Conservation (phyloP, 2,888 invertebrate genomes). For the Pyrgus malvae region DNA sequence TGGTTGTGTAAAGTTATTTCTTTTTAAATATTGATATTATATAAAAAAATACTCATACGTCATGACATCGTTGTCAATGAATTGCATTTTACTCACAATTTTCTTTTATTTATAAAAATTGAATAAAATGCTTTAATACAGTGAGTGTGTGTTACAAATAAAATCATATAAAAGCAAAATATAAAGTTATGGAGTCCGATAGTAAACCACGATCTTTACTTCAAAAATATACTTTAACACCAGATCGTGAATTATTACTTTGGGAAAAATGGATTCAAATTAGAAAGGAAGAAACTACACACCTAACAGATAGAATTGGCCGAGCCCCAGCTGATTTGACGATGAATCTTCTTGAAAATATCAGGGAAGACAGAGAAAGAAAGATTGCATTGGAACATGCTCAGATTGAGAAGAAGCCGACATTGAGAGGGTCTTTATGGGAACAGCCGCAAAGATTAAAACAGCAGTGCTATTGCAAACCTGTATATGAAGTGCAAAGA, state of each 20-base stretch:
- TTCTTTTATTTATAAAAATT: no score
- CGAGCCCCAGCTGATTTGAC: conserved; percentile 57
- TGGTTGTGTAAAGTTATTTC: no score
- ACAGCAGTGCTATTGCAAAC: conserved; percentile 54
- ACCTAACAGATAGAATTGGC: conserved; percentile 45
- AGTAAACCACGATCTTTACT: conserved; percentile 21
- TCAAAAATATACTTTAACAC: conserved; percentile 40
- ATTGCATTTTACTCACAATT: no score
- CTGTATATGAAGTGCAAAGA: conserved; percentile 60
- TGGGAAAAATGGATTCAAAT: conserved; percentile 73
- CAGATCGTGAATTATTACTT: conserved; percentile 55
- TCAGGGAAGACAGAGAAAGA: conserved; percentile 59
- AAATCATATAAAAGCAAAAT: no score
- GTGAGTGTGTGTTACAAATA: conserved; percentile 12
- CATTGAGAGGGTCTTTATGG: conserved; percentile 54
- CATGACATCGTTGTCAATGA: no score
- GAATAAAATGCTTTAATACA: no score
- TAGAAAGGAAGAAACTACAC: conserved; percentile 54
- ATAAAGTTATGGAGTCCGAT: conserved; percentile 30
- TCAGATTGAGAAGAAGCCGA: conserved; percentile 52
- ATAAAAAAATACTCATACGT: no score
- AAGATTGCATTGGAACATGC: conserved; percentile 61
- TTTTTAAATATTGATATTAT: no score
- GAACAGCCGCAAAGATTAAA: conserved; percentile 56
- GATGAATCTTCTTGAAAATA: conserved; percentile 60